A percentile compares a stretch with the other conserved stretches of the same genome.
Evolutionary conservation across 1,140 invertebrate genomes (phyloP).

Genomic region (Drosophila nigrodunni): DNA sequence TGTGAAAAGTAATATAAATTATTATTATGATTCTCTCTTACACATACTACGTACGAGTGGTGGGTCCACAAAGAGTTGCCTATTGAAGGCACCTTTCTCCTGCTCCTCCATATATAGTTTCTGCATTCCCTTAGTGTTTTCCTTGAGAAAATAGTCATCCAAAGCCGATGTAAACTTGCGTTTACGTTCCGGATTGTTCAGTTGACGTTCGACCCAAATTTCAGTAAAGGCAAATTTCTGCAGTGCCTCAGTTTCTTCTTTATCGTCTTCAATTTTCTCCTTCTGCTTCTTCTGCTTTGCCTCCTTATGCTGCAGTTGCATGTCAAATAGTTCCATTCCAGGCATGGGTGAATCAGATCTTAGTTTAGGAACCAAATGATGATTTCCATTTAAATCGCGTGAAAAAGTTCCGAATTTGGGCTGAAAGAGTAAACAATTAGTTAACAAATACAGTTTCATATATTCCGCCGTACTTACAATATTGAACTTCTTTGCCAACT

Average conservation of each 20-base stretch:
- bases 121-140: not conserved
- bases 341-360: not conserved
- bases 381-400: not conserved
- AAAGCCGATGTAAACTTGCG: constrained; percentile 36
- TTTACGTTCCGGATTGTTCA: not conserved
- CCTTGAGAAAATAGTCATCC: constrained; percentile 39
- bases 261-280: not conserved
- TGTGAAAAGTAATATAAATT: constrained; percentile 16
- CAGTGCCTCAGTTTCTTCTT: not conserved
- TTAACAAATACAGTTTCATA: not conserved
- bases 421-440: not conserved
- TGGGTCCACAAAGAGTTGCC: not conserved
- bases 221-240: constrained; percentile 52
- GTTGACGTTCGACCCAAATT: constrained; percentile 56
- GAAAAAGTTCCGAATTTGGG: not conserved
- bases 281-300: not conserved
- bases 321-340: constrained; percentile 18
- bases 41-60: not conserved
- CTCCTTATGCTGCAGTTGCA: not conserved
- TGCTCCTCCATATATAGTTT: not conserved
- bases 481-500: not conserved
- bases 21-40: not conserved
- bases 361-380: constrained; percentile 10
- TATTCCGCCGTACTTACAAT: constrained; percentile 1
- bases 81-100: not conserved